Evolutionary conservation across 1,140 invertebrate species (phyloP), one percentile per base, ranked within the genome.

Genomic region (Ceratina japonica): DNA sequence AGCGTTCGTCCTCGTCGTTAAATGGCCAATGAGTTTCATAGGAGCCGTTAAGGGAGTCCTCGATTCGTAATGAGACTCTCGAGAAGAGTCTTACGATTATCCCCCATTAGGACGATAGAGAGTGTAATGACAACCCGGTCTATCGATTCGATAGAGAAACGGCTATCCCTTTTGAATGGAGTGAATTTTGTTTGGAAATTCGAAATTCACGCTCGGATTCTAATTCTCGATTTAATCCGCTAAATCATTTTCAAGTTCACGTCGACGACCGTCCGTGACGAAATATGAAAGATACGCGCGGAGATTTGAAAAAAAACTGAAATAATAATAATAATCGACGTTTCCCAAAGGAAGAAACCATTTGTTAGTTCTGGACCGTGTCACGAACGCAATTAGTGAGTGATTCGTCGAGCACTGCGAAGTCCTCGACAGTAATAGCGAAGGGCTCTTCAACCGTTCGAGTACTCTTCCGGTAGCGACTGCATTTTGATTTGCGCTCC

Each of bases 371-470:
- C 81, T 87, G 89, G 88, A 83, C 87, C 87, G 89, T 92, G 90
- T 92, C 91, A 92, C 91, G 91, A 91, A 92, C 87, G 89, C 91
- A 92, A 92, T 92, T 92, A 92, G 91, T 92, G 91, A 92, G 83
- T 90, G 91, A 91, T 92, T 91, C 85, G 90, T 91, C 88, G 83
- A 91, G 90, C 84, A 89, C 85, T 80, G 89, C 85, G 75, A 87
- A 89, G 89, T 90, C 87, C 90, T 91, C 78, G 82, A 87, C 85
- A 89, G 83, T 91, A 91, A 90, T 90, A 88, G 88, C 87, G 83
- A 86, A 92, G 91, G 85, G 89, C 89, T 77, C 90, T 92, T 80
- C 81, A 91, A 79, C 80, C 56, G 84, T 77, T 89, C 77, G 78
- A 91, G 89, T 83, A 86, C 89, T 86, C 90, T 90, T 87, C 84